Evolutionary conservation across 2,888 invertebrate genomes (phyloP).

Genomic region (Caenorhabditis macrosperma): DNA sequence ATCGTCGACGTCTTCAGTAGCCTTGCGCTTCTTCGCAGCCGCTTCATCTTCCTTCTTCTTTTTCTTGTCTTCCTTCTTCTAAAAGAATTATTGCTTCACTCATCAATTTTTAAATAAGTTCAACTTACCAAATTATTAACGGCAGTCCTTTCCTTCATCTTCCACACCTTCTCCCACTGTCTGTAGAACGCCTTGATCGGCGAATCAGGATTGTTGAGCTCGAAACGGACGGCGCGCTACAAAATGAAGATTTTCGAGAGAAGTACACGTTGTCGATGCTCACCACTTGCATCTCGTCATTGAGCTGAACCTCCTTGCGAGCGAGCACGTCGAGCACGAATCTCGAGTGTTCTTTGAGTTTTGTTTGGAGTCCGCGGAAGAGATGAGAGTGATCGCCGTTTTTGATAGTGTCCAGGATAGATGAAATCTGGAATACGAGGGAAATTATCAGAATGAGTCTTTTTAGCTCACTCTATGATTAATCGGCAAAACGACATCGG

Average conservation of each 20-base stretch:
- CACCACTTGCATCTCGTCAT: slow-evolving; percentile 68
- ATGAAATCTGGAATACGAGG: slow-evolving; percentile 40
- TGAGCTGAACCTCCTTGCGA: slow-evolving; percentile 48
- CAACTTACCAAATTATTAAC: slow-evolving; percentile 28
- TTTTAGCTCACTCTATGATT: slow-evolving; percentile 53
- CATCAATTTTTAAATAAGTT: too few species aligned
- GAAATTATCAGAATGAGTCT: background rate
- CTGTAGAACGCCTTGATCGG: slow-evolving; percentile 68
- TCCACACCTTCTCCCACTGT: slow-evolving; percentile 71
- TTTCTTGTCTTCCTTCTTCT: slow-evolving; percentile 45
- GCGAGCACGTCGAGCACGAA: slow-evolving; percentile 53
- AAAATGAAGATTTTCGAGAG: background rate
- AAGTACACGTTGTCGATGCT: slow-evolving; percentile 2
- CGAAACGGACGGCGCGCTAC: slow-evolving; percentile 65
- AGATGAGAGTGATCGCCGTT: slow-evolving; percentile 64
- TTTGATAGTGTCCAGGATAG: slow-evolving; percentile 62
- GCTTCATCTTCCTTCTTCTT: slow-evolving; percentile 41
- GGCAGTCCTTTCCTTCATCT: slow-evolving; percentile 61
- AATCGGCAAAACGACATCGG: slow-evolving; percentile 72
- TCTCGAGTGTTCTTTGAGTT: slow-evolving; percentile 65
- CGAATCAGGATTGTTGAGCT: slow-evolving; percentile 64
- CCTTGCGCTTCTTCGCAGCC: slow-evolving; percentile 24
- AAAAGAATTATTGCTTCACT: background rate
- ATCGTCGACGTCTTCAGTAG: slow-evolving; percentile 12
- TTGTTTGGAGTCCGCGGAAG: slow-evolving; percentile 66